Evolutionary conservation across 2,888 invertebrate species (phyloP).

Genomic region (Brachyopa scutellaris): DNA sequence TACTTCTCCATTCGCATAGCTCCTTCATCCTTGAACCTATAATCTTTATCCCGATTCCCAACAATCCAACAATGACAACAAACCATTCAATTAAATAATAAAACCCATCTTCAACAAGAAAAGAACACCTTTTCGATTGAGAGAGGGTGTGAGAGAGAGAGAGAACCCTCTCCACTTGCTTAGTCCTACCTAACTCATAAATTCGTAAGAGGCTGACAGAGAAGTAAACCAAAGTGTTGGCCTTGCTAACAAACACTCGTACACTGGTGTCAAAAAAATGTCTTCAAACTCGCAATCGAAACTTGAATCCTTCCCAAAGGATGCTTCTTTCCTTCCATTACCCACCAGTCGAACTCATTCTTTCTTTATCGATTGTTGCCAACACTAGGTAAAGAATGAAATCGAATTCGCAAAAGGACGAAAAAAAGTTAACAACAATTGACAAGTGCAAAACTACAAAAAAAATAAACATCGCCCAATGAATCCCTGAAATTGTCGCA

Average conservation of each 20-base stretch:
- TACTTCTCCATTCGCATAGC: not conserved
- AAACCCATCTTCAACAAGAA: slow-evolving; percentile 48
- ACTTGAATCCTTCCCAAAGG: slow-evolving; percentile 10
- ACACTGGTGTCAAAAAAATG: slow-evolving; percentile 43
- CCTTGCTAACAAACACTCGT: slow-evolving; percentile 10
- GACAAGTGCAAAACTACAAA: slow-evolving; percentile 22
- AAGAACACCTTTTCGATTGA: slow-evolving; percentile 13
- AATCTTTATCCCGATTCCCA: slow-evolving; percentile 29
- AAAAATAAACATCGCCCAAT: not conserved
- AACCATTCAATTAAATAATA: slow-evolving; percentile 63
- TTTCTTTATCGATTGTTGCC: slow-evolving; percentile 51
- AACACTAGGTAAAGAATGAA: slow-evolving; percentile 25
- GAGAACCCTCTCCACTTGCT: too few species aligned
- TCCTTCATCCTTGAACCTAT: not conserved
- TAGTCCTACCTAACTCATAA: slow-evolving; percentile 17
- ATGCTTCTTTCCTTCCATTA: not conserved
- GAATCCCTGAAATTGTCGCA: slow-evolving; percentile 42
- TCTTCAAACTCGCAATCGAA: slow-evolving; percentile 43
- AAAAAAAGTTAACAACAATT: not conserved
- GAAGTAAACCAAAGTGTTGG: slow-evolving; percentile 20
- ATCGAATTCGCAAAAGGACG: slow-evolving; percentile 41
- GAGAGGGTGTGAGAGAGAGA: too few species aligned
- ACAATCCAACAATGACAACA: slow-evolving; percentile 46
- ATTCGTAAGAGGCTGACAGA: slow-evolving; percentile 50
- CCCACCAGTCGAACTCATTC: not conserved